phyloP scores from a whole-genome alignment of 1,140 invertebrate genomes.

The Zaprionus ornatus region DNA sequence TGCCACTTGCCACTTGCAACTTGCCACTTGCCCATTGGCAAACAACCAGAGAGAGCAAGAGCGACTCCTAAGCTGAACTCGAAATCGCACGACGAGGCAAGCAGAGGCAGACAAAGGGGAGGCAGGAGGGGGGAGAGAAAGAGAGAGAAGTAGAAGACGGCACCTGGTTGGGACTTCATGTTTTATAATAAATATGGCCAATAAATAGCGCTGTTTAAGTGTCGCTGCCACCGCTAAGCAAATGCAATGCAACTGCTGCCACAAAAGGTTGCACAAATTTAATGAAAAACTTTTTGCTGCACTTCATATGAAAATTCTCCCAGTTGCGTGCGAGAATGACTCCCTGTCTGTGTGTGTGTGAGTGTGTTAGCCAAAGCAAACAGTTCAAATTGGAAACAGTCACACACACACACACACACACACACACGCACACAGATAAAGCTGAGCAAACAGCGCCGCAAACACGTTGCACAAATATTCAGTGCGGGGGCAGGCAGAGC shows the following conservation, averaged over 20 bases:
- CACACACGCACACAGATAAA: conserved; percentile 42
- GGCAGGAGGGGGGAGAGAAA: background rate
- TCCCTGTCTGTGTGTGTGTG: background rate
- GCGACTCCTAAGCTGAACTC: background rate
- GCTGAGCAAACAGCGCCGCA: conserved; percentile 70
- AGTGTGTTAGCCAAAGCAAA: conserved; percentile 42
- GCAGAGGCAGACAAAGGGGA: background rate
- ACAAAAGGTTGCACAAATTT: conserved; percentile 36
- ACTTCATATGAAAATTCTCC: conserved; percentile 26
- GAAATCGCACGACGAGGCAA: background rate
- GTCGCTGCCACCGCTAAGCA: conserved; percentile 35
- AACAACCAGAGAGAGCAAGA: background rate
- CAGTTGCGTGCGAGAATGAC: background rate
- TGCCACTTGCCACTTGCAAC: conserved; percentile 33
- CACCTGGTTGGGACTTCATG: conserved; percentile 44
- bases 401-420: conserved; percentile 16
- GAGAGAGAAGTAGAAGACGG: background rate
- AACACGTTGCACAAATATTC: conserved; percentile 79
- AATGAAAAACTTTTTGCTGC: conserved; percentile 25
- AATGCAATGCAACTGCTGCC: conserved; percentile 24
- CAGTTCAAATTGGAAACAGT: conserved; percentile 52
- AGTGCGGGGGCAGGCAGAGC: conserved; percentile 34
- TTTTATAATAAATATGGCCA: conserved; percentile 77
- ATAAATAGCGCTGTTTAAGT: conserved; percentile 65
- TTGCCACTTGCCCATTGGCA: conserved; percentile 34